Percentiles rank a stretch among this genome's conserved stretches.
Evolutionary conservation across 2,797 vertebrate genomes (phyloP).

Genomic region (Hipposideros larvatus): DNA sequence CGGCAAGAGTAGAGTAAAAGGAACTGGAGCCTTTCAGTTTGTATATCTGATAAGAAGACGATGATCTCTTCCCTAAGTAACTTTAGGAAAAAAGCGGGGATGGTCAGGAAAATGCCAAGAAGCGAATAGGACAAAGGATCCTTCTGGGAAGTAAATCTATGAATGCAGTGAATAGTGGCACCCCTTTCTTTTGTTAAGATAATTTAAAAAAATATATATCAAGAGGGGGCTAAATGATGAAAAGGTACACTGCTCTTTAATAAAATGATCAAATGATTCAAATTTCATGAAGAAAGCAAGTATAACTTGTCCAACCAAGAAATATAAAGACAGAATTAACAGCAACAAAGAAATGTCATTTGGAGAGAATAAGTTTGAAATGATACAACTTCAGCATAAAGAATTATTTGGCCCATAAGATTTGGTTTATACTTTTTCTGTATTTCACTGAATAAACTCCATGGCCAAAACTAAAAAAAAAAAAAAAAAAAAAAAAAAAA

Average conservation of each 20-base stretch:
- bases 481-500: neutral
- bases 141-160: neutral
- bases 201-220: neutral
- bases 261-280: neutral
- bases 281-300: neutral
- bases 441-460: neutral
- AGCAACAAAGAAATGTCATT: neutral
- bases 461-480: neutral
- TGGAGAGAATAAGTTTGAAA: neutral
- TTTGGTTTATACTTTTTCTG: conserved; percentile 22
- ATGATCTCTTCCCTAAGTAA: neutral
- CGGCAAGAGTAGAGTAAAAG: neutral
- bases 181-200: neutral
- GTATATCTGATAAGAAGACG: neutral
- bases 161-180: neutral
- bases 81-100: neutral
- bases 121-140: neutral
- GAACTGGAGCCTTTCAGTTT: neutral
- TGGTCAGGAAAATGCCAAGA: neutral
- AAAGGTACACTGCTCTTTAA: neutral
- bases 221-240: neutral
- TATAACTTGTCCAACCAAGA: neutral
- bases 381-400: neutral
- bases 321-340: neutral
- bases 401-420: conserved; percentile 33